These are phyloP conservation scores for Plodia interpunctella DNA, from an alignment of 1,140 invertebrate genomes.

Conservation along the genomic window DNA sequence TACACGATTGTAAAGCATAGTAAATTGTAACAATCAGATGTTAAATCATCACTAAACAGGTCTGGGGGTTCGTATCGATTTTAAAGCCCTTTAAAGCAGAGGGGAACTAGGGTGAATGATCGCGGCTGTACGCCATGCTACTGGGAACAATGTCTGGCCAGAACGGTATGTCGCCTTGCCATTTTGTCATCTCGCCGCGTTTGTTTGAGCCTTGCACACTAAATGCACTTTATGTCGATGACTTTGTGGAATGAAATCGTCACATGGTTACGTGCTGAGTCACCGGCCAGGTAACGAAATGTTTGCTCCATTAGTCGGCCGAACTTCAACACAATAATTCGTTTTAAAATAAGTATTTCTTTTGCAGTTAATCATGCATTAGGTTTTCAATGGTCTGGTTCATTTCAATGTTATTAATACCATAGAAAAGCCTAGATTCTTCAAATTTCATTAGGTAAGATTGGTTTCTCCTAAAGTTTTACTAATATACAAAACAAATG, in stretches of 20 bases:
- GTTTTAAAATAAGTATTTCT: too few relatives aligned
- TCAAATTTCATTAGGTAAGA: too few relatives aligned
- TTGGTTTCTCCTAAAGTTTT: too few relatives aligned
- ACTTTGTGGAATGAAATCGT: not conserved
- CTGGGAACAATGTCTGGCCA: slow-evolving; percentile 44
- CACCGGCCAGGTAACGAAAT: not conserved
- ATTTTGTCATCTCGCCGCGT: slow-evolving; percentile 18
- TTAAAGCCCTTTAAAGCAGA: slow-evolving; percentile 65
- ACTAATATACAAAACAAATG: too few relatives aligned
- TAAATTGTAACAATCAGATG: not conserved
- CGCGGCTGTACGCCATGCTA: slow-evolving; percentile 45
- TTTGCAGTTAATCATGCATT: not conserved
- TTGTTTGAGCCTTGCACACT: not conserved
- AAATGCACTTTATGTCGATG: not conserved
- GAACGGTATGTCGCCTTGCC: slow-evolving; percentile 43
- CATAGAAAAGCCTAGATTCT: too few relatives aligned
- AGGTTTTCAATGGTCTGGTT: too few relatives aligned
- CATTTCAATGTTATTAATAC: too few relatives aligned
- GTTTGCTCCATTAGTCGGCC: not conserved
- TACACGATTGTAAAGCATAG: not conserved
- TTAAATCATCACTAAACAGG: not conserved
- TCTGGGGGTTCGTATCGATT: slow-evolving; percentile 53
- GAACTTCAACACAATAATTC: not conserved
- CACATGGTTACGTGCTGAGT: not conserved
- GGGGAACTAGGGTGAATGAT: slow-evolving; percentile 61